Percentiles rank a stretch among this genome's conserved stretches.
phyloP scores from a whole-genome alignment of 2,113 vertebrate genomes.

The Cyanoderma ruficeps region DNA sequence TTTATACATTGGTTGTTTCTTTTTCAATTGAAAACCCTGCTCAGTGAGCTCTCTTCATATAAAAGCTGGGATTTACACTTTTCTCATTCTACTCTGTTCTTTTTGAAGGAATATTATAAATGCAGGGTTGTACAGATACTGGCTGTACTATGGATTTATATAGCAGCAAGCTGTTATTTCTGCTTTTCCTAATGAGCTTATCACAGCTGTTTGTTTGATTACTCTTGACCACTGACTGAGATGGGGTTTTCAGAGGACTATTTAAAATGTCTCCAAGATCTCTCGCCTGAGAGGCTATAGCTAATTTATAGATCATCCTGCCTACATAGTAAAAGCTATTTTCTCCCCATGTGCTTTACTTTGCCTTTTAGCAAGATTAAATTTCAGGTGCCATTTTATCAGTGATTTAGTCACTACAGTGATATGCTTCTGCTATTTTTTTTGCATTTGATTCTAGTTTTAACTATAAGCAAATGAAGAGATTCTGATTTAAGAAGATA shows the following conservation, averaged over 20 bases:
- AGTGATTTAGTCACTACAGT: background rate
- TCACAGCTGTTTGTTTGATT: constrained; percentile 36
- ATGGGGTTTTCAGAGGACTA: background rate
- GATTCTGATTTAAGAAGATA: background rate
- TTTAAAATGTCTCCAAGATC: background rate
- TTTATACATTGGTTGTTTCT: background rate
- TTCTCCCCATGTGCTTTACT: background rate
- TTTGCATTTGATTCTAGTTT: background rate
- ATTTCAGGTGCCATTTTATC: background rate
- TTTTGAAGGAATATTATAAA: background rate
- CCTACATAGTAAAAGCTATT: background rate
- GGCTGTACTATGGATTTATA: background rate
- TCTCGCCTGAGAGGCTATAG: background rate
- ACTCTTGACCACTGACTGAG: constrained; percentile 2
- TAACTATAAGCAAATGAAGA: background rate
- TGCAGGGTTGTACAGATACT: background rate
- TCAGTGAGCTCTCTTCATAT: background rate
- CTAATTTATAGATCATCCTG: background rate
- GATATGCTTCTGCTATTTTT: background rate
- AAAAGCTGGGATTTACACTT: background rate
- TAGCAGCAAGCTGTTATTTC: constrained; percentile 9
- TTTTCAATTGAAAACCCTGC: background rate
- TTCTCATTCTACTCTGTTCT: background rate
- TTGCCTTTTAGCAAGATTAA: background rate
- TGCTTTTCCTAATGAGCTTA: constrained; percentile 15